Evolutionary conservation across 2,113 vertebrate genomes (phyloP).

Genomic region (Phalacrocorax pelagicus): DNA sequence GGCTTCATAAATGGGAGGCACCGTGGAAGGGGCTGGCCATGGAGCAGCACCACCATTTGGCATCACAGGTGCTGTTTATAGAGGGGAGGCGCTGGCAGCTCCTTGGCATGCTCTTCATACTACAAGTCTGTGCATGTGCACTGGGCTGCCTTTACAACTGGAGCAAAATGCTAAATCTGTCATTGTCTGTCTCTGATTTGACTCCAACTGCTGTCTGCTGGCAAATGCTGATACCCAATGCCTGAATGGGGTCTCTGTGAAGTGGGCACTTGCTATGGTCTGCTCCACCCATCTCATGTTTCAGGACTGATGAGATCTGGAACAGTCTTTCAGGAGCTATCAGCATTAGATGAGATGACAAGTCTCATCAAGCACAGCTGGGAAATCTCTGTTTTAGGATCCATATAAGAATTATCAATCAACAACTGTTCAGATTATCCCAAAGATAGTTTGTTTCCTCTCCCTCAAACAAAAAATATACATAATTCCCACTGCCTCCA

Average conservation of each 20-base stretch:
- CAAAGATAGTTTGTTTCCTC: background rate
- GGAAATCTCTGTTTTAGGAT: conserved; percentile 31
- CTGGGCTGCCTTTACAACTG: conserved; percentile 46
- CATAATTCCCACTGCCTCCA: background rate
- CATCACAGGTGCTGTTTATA: conserved; percentile 69
- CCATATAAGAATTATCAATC: conserved; percentile 27
- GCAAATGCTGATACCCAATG: conserved; percentile 72
- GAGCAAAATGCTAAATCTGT: conserved; percentile 72
- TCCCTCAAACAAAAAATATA: conserved; percentile 15
- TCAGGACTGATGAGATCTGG: conserved; percentile 50
- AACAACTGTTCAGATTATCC: conserved; percentile 29
- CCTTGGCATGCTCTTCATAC: conserved; percentile 18
- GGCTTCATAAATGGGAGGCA: background rate
- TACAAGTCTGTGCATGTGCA: conserved; percentile 39
- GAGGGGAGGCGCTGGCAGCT: background rate
- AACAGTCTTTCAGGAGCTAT: background rate
- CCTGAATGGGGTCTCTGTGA: conserved; percentile 71
- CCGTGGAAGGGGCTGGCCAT: background rate
- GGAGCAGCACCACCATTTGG: conserved; percentile 38
- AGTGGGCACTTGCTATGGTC: conserved; percentile 42
- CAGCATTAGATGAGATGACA: conserved; percentile 8
- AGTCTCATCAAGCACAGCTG: conserved; percentile 50
- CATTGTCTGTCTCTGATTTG: conserved; percentile 61
- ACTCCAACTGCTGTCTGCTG: conserved; percentile 61
- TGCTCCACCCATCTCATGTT: conserved; percentile 65